Evolutionary conservation across 1,140 invertebrate species (phyloP), one percentile per base, ranked within the genome.

Genomic region (Lepidurus packardi): DNA sequence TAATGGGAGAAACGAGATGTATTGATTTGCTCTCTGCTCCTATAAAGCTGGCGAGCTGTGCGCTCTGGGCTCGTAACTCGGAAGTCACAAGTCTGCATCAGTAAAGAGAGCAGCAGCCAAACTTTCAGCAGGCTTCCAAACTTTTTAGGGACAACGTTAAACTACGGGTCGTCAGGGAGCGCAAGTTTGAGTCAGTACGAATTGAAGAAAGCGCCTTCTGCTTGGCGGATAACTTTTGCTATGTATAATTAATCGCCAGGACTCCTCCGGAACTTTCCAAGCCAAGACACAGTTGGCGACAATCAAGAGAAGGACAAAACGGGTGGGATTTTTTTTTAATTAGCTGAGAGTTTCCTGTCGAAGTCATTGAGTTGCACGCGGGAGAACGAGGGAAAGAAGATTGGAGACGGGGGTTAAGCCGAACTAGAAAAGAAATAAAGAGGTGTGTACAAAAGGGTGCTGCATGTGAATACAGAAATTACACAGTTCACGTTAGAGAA

Each of bases 1-100:
- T 65, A 65, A 65, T 65, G 53, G 53, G 53, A 65, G 53, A 65
- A 65, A 65, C 53, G 53, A 65, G 53, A 65, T 65, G 53, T 65
- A 65, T 65, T 65, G 53, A 65, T 65, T 65, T 21, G 53, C 53
- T 65, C 53, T 65, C 53, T 65, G 53, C 53, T 65, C 53, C 53
- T 65, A 21, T 65, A 65, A 65, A 65, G 53, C 21, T 65, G 34
- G 53, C 53, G 53, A 65, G 53, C 53, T 9, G 53, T 65, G 53
- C 21, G 53, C 53, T 13, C 53, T 65, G 53, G 53, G 53, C 53
- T 65, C 53, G 53, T 65, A 65, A 65, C 53, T 65, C 53, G 45
- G 53, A 65, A 65, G 53, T 65, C 53, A 65, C 53, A 65, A 65
- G 53, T 65, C 53, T 65, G 53, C 53, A 21, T 65, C 53, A 65